Conservation (phyloP, 2,797 vertebrate genomes). For the Staurois parvus region DNA sequence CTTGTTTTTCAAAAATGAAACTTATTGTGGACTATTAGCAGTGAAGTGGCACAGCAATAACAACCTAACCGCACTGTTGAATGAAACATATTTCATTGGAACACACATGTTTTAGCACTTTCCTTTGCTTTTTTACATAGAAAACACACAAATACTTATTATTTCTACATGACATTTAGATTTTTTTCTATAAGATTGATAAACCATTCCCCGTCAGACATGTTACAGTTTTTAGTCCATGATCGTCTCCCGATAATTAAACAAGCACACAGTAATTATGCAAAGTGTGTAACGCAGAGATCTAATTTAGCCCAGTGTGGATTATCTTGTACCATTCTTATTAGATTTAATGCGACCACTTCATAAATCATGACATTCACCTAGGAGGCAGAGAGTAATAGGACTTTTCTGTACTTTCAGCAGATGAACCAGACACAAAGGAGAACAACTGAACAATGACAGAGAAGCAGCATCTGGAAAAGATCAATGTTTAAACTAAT, state of each 20-base stretch:
- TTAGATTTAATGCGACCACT: constrained; percentile 51
- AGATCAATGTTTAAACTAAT: background rate
- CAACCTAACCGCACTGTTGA: too few relatives aligned
- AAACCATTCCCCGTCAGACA: too few relatives aligned
- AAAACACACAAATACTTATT: too few relatives aligned
- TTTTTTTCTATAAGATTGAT: too few relatives aligned
- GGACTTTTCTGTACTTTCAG: background rate
- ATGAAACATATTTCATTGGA: too few relatives aligned
- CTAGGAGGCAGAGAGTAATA: constrained; percentile 5
- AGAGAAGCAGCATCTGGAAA: constrained; percentile 1
- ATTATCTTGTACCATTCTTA: constrained; percentile 45
- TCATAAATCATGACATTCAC: constrained; percentile 38
- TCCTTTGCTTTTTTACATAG: too few relatives aligned
- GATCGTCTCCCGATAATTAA: constrained; percentile 31
- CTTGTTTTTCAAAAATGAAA: too few relatives aligned
- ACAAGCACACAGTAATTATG: constrained; percentile 33
- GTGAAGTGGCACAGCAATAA: too few relatives aligned
- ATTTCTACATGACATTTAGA: too few relatives aligned
- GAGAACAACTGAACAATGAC: background rate
- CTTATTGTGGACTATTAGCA: too few relatives aligned
- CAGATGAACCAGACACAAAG: background rate
- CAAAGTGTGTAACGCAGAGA: constrained; percentile 1
- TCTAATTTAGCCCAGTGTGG: constrained; percentile 26
- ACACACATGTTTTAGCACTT: too few relatives aligned
- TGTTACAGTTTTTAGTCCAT: background rate